Percentiles rank a stretch among this genome's conserved stretches.
Evolutionary conservation across 64 coral and sea anemone genomes (phyloP).

Genomic region (Pocillopora verrucosa): DNA sequence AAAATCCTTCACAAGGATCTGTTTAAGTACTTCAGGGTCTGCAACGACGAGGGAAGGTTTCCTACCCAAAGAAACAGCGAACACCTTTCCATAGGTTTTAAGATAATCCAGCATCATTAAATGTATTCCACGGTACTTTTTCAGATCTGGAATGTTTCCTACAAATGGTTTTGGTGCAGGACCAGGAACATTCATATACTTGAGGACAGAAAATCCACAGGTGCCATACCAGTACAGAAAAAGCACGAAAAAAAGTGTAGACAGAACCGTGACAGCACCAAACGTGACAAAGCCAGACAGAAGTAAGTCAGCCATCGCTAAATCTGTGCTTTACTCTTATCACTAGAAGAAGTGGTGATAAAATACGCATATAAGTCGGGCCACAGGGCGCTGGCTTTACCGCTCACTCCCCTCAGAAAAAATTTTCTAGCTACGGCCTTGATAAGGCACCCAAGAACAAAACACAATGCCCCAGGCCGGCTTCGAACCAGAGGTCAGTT

Average conservation of each 20-base stretch:
- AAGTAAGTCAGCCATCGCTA: background rate
- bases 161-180: constrained; percentile 45
- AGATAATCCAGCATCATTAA: constrained; percentile 2
- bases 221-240: constrained; percentile 47
- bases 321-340: background rate
- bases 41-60: constrained; percentile 15
- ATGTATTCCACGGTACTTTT: constrained; percentile 36
- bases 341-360: too few relatives aligned
- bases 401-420: too few relatives aligned
- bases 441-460: too few relatives aligned
- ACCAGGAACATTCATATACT: constrained; percentile 53
- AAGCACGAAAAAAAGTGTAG: background rate
- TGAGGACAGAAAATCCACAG: constrained; percentile 8
- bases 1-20: constrained; percentile 59
- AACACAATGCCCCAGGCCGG: too few relatives aligned
- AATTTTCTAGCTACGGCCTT: too few relatives aligned
- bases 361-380: too few relatives aligned
- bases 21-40: constrained; percentile 61
- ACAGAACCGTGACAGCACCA: background rate
- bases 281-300: background rate
- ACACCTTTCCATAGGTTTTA: constrained; percentile 57
- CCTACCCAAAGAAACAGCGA: constrained; percentile 15
- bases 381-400: too few relatives aligned
- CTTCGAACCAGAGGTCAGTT: too few relatives aligned
- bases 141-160: constrained; percentile 57